Conservation (phyloP, 2,888 invertebrate species). For the Caenorhabditis imperialis region DNA sequence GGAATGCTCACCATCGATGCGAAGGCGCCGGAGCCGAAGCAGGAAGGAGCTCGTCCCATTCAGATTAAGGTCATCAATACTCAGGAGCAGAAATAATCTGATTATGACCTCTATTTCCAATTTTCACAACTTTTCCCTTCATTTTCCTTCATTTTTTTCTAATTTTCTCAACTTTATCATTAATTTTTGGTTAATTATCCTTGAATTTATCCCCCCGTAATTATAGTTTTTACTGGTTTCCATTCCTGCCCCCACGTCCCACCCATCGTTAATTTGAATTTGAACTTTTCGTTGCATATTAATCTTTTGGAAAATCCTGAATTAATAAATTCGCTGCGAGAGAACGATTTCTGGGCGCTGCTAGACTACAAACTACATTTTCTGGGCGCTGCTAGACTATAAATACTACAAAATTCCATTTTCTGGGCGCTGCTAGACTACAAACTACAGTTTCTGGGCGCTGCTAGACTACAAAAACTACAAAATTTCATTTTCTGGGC, state of each 20-base stretch:
- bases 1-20: constrained; percentile 71
- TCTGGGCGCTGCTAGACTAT: too few relatives aligned
- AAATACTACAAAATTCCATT: too few relatives aligned
- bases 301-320: neutral
- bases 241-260: constrained; percentile 5
- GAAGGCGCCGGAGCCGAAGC: constrained; percentile 50
- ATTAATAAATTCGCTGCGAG: too few relatives aligned
- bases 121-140: neutral
- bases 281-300: constrained; percentile 6
- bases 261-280: neutral
- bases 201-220: neutral
- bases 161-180: neutral
- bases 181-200: neutral
- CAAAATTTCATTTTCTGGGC: too few relatives aligned
- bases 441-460: too few relatives aligned
- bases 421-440: too few relatives aligned
- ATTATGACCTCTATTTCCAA: neutral
- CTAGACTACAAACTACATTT: too few relatives aligned
- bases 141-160: neutral
- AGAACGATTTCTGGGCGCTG: too few relatives aligned
- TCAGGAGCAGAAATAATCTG: constrained; percentile 21
- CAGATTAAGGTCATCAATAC: constrained; percentile 64
- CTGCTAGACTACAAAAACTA: too few relatives aligned
- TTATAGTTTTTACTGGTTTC: constrained; percentile 17
- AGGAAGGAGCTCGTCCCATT: constrained; percentile 61